Conservation (phyloP, 2,888 invertebrate species). For the Cynaeus angustus region DNA sequence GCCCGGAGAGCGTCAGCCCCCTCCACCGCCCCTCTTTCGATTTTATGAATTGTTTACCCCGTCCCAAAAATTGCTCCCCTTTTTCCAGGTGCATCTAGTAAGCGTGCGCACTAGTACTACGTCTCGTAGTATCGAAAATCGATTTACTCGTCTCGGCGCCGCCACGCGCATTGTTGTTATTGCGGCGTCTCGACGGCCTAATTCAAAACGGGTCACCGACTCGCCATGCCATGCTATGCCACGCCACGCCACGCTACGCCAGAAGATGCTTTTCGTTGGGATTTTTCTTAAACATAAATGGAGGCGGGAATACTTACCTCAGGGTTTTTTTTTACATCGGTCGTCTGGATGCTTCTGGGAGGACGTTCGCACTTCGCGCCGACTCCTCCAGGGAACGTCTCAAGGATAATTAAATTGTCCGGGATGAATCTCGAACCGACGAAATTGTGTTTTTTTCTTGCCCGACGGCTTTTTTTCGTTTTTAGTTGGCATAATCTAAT, state of each 20-base stretch:
- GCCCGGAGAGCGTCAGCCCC: neutral
- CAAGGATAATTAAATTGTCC: slow-evolving; percentile 36
- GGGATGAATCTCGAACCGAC: slow-evolving; percentile 19
- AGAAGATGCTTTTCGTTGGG: neutral
- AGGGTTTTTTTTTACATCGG: neutral
- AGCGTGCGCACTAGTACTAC: slow-evolving; percentile 53
- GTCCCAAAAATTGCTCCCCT: slow-evolving; percentile 36
- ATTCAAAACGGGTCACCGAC: slow-evolving; percentile 59
- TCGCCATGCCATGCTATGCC: too few relatives aligned
- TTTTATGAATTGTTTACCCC: slow-evolving; percentile 55
- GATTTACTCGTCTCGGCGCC: slow-evolving; percentile 60
- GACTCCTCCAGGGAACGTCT: slow-evolving; percentile 35
- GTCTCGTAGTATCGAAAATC: slow-evolving; percentile 60
- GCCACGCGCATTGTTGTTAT: slow-evolving; percentile 57
- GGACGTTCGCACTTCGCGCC: slow-evolving; percentile 12
- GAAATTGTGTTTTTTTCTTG: slow-evolving; percentile 6
- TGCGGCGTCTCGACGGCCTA: slow-evolving; percentile 61
- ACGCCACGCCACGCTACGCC: slow-evolving; percentile 5
- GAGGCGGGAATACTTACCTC: neutral
- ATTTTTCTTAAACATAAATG: neutral
- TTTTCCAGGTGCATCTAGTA: slow-evolving; percentile 45
- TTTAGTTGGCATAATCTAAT: slow-evolving; percentile 17
- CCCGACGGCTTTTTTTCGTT: neutral
- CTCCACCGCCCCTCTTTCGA: slow-evolving; percentile 22
- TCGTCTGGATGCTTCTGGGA: slow-evolving; percentile 15